Evolutionary conservation across 2,888 invertebrate species (phyloP), one percentile per base, ranked within the genome.

Genomic region (Chesias legatella): DNA sequence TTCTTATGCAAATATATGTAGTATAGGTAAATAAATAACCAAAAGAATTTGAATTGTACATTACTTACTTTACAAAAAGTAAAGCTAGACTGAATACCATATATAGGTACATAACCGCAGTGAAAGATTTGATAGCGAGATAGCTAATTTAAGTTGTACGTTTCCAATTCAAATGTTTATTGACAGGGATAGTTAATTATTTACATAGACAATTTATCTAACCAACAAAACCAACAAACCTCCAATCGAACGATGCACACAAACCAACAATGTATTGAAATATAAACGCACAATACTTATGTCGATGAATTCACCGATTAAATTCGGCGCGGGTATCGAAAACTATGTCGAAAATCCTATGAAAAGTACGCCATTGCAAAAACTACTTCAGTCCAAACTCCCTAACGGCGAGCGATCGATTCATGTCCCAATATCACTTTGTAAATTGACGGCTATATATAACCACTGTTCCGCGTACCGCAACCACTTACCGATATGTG

Each of bases 401-500:
- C 53, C 57, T 40, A 42, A 45, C 36, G 56, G 30, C 27, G 59
- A 63, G 64, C 63, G 52, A 63, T 62, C 57, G 62, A 65, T n/a
- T 66, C 67, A 63, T 62, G 64, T 64, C 66, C 63, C 53, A 50
- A 59, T 36, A 46, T 43, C 25, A 33, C 44, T 43, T 34, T 38
- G 35, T 51, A 53, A 54, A 57, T 59, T 59, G 58, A 59, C 56
- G 48, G 6, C 48, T 41, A 41, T 40, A 13, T 51, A 38, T 38
- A 36, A 40, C 31, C 42, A 53, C 58, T 57, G 58, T 53, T 66
- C 60, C 61, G 48, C 57, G 41, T 51, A 60, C 52, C 56, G 35
- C 35, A 31, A 60, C 62, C 56, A 58, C 56, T 51, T 51, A 45
- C 39, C 29, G 27, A 24, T 22, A 24, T 25, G 8, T 8, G 22